phyloP scores from a whole-genome alignment of 2,113 vertebrate genomes.

The Neotoma lepida region DNA sequence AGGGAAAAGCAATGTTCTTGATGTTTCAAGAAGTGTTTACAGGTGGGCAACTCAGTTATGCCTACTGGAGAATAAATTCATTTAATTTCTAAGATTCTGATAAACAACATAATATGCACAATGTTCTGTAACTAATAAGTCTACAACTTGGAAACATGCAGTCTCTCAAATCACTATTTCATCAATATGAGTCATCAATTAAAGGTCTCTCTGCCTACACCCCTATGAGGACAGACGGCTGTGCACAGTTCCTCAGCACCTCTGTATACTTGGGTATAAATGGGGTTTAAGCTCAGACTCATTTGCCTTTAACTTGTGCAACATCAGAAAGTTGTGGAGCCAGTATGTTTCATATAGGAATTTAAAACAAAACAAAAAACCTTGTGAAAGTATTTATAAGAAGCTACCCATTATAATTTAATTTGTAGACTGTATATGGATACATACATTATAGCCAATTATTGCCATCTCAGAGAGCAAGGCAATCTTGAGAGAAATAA shows the following conservation, averaged over 20 bases:
- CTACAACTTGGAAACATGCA: neutral
- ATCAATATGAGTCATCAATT: neutral
- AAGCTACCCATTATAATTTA: neutral
- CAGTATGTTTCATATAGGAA: neutral
- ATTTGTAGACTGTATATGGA: neutral
- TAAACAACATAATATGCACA: neutral
- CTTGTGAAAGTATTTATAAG: neutral
- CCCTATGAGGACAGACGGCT: neutral
- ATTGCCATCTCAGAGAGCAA: neutral
- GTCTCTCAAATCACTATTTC: neutral
- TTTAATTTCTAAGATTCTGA: constrained; percentile 39
- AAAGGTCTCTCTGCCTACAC: neutral
- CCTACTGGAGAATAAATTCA: neutral
- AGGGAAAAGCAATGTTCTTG: neutral
- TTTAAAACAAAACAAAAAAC: neutral
- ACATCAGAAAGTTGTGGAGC: neutral
- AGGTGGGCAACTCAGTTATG: neutral
- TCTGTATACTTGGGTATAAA: neutral
- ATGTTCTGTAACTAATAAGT: neutral
- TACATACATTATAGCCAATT: neutral
- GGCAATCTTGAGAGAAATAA: neutral
- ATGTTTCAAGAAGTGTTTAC: constrained; percentile 1
- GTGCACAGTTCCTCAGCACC: neutral
- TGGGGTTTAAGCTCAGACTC: neutral
- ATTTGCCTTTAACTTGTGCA: neutral